phyloP scores from a whole-genome alignment of 2,888 invertebrate genomes.

The Epinotia nisella region DNA sequence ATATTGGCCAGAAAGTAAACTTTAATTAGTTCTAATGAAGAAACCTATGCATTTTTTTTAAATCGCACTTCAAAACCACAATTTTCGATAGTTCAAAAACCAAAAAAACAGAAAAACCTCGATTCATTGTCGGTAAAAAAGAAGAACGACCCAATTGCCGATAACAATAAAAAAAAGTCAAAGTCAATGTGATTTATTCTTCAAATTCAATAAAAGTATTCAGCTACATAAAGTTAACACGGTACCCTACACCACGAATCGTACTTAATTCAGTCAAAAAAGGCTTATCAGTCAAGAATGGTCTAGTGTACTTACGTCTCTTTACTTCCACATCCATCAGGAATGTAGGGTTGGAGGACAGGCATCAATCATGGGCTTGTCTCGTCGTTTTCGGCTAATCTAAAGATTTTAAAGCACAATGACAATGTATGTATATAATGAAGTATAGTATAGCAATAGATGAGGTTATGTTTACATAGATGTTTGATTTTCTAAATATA shows the following conservation, averaged over 20 bases:
- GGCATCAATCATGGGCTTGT: slow-evolving; percentile 76
- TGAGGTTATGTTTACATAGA: slow-evolving; percentile 5
- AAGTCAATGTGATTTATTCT: no score
- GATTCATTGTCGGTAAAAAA: no score
- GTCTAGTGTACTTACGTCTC: not conserved
- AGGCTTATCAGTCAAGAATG: not conserved
- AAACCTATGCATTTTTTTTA: no score
- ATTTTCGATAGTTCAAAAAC: no score
- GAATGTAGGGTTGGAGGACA: slow-evolving; percentile 71
- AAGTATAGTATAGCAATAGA: slow-evolving; percentile 49
- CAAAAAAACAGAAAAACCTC: no score
- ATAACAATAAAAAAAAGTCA: no score
- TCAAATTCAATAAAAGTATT: no score
- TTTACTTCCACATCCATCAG: slow-evolving; percentile 43
- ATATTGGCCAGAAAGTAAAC: no score
- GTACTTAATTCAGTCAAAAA: slow-evolving; percentile 54
- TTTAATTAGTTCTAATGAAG: no score
- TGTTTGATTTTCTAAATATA: not conserved
- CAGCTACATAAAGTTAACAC: not conserved
- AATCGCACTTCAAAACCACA: no score
- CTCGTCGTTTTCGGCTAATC: slow-evolving; percentile 70
- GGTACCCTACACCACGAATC: slow-evolving; percentile 40
- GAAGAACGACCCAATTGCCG: no score
- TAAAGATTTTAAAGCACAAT: slow-evolving; percentile 69
- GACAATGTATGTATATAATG: slow-evolving; percentile 71